phyloP scores from a whole-genome alignment of 1,140 invertebrate genomes.

The Platyura marginata region DNA sequence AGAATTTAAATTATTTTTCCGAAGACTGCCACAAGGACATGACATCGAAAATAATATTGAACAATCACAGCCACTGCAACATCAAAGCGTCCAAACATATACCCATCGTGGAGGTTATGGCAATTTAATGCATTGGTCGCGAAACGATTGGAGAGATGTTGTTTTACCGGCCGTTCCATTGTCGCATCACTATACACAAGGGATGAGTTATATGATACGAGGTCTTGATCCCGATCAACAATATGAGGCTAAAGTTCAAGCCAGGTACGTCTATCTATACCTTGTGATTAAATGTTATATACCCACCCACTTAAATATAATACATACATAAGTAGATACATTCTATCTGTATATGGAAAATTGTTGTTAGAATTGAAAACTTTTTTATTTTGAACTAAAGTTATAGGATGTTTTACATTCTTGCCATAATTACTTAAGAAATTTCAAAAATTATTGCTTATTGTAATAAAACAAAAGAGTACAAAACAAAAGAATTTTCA shows the following conservation, averaged over 20 bases:
- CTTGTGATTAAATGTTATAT: too few species aligned
- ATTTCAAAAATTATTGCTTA: too few species aligned
- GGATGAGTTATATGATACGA: conserved; percentile 37
- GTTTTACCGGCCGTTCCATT: conserved; percentile 31
- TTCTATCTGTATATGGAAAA: too few species aligned
- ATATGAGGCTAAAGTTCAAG: conserved; percentile 41
- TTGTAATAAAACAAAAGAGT: too few species aligned
- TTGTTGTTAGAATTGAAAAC: too few species aligned
- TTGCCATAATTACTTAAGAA: too few species aligned
- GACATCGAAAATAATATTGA: conserved; percentile 25
- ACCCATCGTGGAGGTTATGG: conserved; percentile 14
- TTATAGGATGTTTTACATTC: too few species aligned
- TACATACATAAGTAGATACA: too few species aligned
- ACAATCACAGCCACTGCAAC: conserved; percentile 21
- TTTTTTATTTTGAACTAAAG: too few species aligned
- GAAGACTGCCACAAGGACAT: conserved; percentile 32
- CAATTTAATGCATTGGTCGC: conserved; percentile 20
- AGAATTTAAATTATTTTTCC: conserved; percentile 41
- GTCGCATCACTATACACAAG: conserved; percentile 28
- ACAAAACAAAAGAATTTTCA: too few species aligned
- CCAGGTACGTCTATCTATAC: too few species aligned
- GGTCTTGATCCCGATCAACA: conserved; percentile 34
- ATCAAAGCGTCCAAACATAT: conserved; percentile 18
- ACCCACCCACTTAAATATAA: too few species aligned
- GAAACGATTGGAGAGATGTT: conserved; percentile 38